Conservation (phyloP, 2,113 vertebrate species). For the Hemichromis elongatus region DNA sequence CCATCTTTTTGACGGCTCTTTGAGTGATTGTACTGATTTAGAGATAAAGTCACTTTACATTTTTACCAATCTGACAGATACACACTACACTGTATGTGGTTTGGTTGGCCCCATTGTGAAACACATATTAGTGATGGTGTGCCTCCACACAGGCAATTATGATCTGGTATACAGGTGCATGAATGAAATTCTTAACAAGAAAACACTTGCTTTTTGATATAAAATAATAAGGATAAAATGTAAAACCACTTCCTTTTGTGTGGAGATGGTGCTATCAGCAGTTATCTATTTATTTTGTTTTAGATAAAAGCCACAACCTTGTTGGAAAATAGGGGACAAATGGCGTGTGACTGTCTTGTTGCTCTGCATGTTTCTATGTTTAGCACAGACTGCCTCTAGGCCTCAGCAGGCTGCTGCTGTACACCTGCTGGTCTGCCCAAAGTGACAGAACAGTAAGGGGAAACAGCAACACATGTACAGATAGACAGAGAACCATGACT, state of each 20-base stretch:
- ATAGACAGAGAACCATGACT: slow-evolving; percentile 6
- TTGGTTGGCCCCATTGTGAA: background rate
- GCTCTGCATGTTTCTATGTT: slow-evolving; percentile 42
- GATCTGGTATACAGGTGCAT: background rate
- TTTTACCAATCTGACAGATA: background rate
- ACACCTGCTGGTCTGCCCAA: slow-evolving; percentile 28
- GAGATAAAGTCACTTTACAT: background rate
- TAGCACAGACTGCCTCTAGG: slow-evolving; percentile 18
- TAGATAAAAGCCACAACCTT: slow-evolving; percentile 21
- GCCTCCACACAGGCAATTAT: background rate
- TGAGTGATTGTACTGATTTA: background rate
- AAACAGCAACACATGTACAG: slow-evolving; percentile 5
- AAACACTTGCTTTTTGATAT: slow-evolving; percentile 7
- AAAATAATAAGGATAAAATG: background rate
- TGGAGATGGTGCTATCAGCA: background rate
- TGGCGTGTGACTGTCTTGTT: slow-evolving; percentile 31
- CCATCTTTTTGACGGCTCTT: background rate
- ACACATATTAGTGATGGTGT: background rate
- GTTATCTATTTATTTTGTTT: background rate
- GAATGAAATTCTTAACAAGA: background rate
- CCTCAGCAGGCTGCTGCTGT: slow-evolving; percentile 25
- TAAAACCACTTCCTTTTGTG: slow-evolving; percentile 8
- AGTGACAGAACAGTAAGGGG: slow-evolving; percentile 22
- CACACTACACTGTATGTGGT: background rate
- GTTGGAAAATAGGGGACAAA: slow-evolving; percentile 24